Percentiles rank a stretch among this genome's conserved stretches.
These are phyloP conservation scores for Sebastes itinus DNA, from an alignment of 2,797 vertebrate species.

Conservation along the genomic window DNA sequence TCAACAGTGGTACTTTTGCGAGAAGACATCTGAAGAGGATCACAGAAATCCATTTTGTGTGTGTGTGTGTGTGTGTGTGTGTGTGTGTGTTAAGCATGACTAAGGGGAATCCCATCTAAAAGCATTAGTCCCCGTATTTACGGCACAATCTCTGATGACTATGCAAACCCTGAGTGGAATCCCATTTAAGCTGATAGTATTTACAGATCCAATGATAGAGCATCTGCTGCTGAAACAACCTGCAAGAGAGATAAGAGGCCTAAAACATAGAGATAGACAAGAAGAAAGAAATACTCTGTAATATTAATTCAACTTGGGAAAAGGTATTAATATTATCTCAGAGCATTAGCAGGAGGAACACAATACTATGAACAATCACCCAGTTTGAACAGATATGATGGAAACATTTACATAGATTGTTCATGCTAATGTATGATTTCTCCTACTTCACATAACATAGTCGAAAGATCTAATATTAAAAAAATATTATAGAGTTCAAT, in stretches of 20 bases:
- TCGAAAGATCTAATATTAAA: too few relatives aligned
- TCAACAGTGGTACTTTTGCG: constrained; percentile 26
- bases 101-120: too few relatives aligned
- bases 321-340: not conserved
- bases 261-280: not conserved
- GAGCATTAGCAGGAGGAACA: not conserved
- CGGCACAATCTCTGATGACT: not conserved
- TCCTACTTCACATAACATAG: too few relatives aligned
- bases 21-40: constrained; percentile 52
- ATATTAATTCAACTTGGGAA: too few relatives aligned
- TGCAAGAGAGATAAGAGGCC: not conserved
- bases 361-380: not conserved
- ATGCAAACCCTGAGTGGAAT: not conserved
- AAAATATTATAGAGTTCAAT: too few relatives aligned
- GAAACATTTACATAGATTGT: too few relatives aligned
- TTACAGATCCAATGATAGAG: not conserved
- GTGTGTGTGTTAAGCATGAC: too few relatives aligned
- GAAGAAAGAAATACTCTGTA: too few relatives aligned
- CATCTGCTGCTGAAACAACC: not conserved
- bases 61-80: too few relatives aligned
- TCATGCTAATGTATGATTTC: too few relatives aligned
- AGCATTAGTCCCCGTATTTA: too few relatives aligned
- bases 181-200: not conserved
- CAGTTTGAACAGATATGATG: too few relatives aligned
- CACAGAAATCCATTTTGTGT: constrained; percentile 7